Percentiles rank a stretch among this genome's conserved stretches.
These are phyloP conservation scores for Laticauda laticaudata DNA, from an alignment of 2,113 vertebrate genomes.

Conservation along the genomic window DNA sequence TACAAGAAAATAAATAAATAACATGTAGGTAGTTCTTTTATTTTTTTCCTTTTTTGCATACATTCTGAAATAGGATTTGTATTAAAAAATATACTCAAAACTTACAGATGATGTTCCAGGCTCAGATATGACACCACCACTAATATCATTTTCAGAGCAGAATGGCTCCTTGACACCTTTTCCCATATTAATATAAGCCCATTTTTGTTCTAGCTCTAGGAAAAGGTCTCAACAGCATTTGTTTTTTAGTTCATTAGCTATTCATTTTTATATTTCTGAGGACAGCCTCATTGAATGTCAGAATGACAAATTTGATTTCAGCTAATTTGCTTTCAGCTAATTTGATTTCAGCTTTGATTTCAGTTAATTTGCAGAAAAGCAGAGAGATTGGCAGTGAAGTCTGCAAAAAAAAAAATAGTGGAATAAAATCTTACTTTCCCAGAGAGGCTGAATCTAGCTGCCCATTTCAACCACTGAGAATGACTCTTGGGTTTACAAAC, in stretches of 20 bases:
- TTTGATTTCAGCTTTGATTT: neutral
- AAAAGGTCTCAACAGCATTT: neutral
- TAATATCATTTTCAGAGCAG: neutral
- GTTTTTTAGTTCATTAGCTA: neutral
- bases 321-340: neutral
- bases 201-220: neutral
- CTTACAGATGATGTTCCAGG: neutral
- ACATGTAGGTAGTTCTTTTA: no score
- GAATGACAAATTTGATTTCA: neutral
- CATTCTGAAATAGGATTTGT: neutral
- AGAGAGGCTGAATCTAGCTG: neutral
- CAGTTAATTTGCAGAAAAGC: neutral
- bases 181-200: neutral
- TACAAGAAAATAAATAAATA: no score
- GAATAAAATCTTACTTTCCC: neutral
- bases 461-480: neutral
- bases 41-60: no score
- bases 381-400: slow-evolving; percentile 1
- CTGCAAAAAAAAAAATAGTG: neutral
- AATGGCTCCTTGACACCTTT: neutral
- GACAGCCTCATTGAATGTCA: neutral
- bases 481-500: neutral
- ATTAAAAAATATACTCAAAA: neutral
- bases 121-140: neutral
- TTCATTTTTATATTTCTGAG: neutral